Evolutionary conservation across 1,140 invertebrate genomes (phyloP), one percentile per base, ranked within the genome.

Genomic region (Dreissena polymorpha): DNA sequence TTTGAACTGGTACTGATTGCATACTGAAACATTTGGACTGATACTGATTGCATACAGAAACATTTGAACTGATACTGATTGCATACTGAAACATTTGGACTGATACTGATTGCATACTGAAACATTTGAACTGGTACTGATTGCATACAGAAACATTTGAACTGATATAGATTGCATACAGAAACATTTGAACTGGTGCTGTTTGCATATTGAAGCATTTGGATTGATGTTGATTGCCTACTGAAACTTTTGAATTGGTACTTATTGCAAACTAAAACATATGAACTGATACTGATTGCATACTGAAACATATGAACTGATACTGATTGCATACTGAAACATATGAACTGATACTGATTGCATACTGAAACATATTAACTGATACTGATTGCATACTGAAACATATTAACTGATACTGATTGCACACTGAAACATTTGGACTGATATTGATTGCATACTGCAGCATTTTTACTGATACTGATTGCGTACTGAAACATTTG

Each of bases 1-100:
- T 65, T 85, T 79, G 74, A 70, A 84, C 63, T 88, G 74, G 69
- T 83, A 88, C 25, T 50, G 27, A 68, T 86, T 55, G 29, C 72
- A 82, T 13, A 51, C 55, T 85, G 29, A 53, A 84, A 51, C 63
- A 60, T 65, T 85, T 79, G 74, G 65, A 84, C 63, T 88, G 74
- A 72, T 83, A 88, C 25, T 50, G 27, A 68, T 86, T 55, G 29
- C 72, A 82, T 13, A 51, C 55, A 83, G 29, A 53, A 84, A 51
- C 63, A 60, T 65, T 85, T 79, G 74, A 70, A 84, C 63, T 88
- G 74, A 72, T 83, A 88, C 25, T 50, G 27, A 68, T 86, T 55
- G 29, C 72, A 82, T 13, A 51, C 55, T 85, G 29, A 53, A 84
- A 51, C 63, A 60, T 65, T 7, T 27, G 74, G 65, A 84, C 67